A percentile compares a stretch with the other conserved stretches of the same genome.
These are phyloP conservation scores for Phrixothrix hirtus DNA, from an alignment of 2,888 invertebrate species.

Conservation along the genomic window DNA sequence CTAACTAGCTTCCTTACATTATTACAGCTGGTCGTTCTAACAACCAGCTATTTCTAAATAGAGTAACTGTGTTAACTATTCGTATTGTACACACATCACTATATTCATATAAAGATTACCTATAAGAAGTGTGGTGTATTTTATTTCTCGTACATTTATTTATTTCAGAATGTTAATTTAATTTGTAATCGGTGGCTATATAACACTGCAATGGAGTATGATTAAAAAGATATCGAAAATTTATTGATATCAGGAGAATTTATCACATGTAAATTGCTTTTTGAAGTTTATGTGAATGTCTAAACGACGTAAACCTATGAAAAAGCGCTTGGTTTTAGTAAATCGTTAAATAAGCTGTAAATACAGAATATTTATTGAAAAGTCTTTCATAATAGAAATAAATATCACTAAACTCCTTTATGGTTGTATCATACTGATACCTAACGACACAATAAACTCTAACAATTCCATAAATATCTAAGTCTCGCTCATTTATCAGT, in stretches of 20 bases:
- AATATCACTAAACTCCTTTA: conserved; percentile 28
- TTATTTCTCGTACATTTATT: no score
- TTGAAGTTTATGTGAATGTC: conserved; percentile 6
- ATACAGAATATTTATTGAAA: conserved; percentile 26
- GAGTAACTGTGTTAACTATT: no score
- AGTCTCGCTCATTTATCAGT: conserved; percentile 47
- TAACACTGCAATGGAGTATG: no score
- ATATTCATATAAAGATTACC: no score
- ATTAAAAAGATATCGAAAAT: no score
- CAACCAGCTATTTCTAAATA: no score
- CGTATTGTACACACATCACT: no score
- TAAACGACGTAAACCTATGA: conserved; percentile 8
- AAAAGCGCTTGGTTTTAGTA: conserved; percentile 16
- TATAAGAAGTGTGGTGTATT: no score
- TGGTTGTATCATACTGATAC: conserved; percentile 26
- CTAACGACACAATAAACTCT: conserved; percentile 41
- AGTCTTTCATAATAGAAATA: conserved; percentile 12
- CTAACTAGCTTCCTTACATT: no score
- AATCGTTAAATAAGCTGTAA: conserved; percentile 17
- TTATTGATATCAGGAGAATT: not conserved
- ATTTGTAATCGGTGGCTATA: no score
- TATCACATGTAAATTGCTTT: conserved; percentile 9
- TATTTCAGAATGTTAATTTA: no score
- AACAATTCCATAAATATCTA: conserved; percentile 47
- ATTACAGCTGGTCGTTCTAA: no score